Base-by-base conservation (phyloP, 2,797 vertebrate species). In the Graptemys geographica region DNA sequence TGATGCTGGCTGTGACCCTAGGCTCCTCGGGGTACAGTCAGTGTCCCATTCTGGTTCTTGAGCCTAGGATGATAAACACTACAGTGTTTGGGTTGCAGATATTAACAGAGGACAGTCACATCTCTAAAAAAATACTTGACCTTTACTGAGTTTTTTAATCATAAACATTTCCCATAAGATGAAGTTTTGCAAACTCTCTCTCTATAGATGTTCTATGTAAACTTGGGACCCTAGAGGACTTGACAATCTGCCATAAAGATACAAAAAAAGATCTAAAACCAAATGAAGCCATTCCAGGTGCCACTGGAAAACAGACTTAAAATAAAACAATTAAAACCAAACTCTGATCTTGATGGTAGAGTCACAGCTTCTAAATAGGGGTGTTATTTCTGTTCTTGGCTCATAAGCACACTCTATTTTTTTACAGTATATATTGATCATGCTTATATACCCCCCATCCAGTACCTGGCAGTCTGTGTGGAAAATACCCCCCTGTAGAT, bases 1-100 rank as follows among this genome's bases (percentile, higher is more conserved):
- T 25, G 12, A 76, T 28, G 13, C 41, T 78, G 74, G 15, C 47
- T 49, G 74, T 83, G 37, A 8, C 49, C 41, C 27, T 0, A 1
- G 57, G 13, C 9, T 27, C 4, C 5, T 3, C 3, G 10, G 3
- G 8, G 11, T 41, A 31, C 3, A 0, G 0, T 2, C 59, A 33
- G 15, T 23, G 10, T 23, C 37, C 37, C 11, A 3, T 72, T 41
- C 18, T 41, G 31, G 21, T 81, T 72, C 83, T 25, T 19, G 19
- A 2, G 0, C 27, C 27, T 8, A 1, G 0, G 28, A 11, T 52
- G 33, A 59, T 0, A 6, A 44, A 91, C 13, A 19, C 44, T 59
- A 51, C 25, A n/a, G 11, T 21, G 59, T 27, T 1, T 33, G 28
- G 5, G 59, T 0, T 59, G 55, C 19, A 89, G 69, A 84, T 3